phyloP scores from a whole-genome alignment of 92 coral and sea anemone genomes.

The Epizoanthus rinbou region DNA sequence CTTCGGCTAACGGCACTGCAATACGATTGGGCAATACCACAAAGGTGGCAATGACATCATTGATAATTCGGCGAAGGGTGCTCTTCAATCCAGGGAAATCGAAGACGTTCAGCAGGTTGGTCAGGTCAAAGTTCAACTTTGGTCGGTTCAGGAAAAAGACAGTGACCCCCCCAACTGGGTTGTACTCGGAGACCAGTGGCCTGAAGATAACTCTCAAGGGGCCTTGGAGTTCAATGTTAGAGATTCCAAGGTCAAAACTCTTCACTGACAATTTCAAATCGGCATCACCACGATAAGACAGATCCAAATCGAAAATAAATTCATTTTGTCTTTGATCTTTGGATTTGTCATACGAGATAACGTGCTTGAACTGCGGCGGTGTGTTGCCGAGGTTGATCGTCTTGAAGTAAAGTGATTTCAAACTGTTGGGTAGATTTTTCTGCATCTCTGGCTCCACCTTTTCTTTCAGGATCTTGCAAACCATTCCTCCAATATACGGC shows the following conservation, averaged over 20 bases:
- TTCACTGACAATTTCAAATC: slow-evolving; percentile 82
- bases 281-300: slow-evolving; percentile 90
- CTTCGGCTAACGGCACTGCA: slow-evolving; percentile 88
- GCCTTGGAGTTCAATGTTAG: slow-evolving; percentile 85
- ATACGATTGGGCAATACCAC: slow-evolving; percentile 95
- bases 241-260: slow-evolving; percentile 77
- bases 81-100: slow-evolving; percentile 96
- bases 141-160: slow-evolving; percentile 95
- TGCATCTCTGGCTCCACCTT: slow-evolving; percentile 97
- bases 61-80: slow-evolving; percentile 85
- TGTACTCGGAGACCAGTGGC: slow-evolving; percentile 90
- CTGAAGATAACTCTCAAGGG: slow-evolving; percentile 86
- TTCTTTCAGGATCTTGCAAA: slow-evolving; percentile 83
- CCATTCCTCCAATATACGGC: slow-evolving; percentile 98
- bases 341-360: slow-evolving; percentile 66
- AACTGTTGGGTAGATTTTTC: slow-evolving; percentile 82
- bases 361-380: slow-evolving; percentile 82
- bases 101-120: slow-evolving; percentile 89
- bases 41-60: slow-evolving; percentile 87
- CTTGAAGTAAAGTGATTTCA: slow-evolving; percentile 84
- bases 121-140: slow-evolving; percentile 88
- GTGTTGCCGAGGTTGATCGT: slow-evolving; percentile 90
- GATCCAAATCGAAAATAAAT: slow-evolving; percentile 86
- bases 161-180: slow-evolving; percentile 92
- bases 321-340: slow-evolving; percentile 57